Evolutionary conservation across 1,140 invertebrate genomes (phyloP).

Genomic region (Parasteatoda tepidariorum): DNA sequence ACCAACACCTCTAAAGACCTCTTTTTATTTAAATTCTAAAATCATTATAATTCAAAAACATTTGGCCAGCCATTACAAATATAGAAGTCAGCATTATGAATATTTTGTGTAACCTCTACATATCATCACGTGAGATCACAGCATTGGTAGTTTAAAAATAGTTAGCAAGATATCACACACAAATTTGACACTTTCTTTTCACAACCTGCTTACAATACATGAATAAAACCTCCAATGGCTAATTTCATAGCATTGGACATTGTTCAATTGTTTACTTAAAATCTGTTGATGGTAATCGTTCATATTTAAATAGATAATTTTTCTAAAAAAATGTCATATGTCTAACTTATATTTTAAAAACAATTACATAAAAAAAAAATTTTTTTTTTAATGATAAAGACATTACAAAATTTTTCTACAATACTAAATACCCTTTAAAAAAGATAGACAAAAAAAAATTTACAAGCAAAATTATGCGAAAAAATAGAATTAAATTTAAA

Average conservation of each 20-base stretch:
- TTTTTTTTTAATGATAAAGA: neutral
- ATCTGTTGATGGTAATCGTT: neutral
- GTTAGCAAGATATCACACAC: neutral
- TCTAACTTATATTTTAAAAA: neutral
- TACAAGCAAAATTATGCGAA: too few species aligned
- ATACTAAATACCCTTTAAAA: too few species aligned
- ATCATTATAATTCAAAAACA: neutral
- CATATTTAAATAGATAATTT: neutral
- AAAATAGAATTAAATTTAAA: too few species aligned
- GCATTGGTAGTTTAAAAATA: neutral
- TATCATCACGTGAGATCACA: neutral
- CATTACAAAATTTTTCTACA: too few species aligned
- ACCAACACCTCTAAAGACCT: conserved; percentile 24
- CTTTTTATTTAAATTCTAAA: neutral
- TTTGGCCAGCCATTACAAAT: neutral
- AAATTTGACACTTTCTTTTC: neutral
- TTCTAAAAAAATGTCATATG: neutral
- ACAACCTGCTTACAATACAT: too few species aligned
- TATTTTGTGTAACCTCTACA: neutral
- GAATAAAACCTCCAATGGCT: too few species aligned
- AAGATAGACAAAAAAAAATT: too few species aligned
- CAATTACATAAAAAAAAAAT: neutral
- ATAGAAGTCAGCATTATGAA: neutral
- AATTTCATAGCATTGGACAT: too few species aligned
- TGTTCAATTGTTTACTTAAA: neutral